phyloP scores from a whole-genome alignment of 2,888 invertebrate species.

The Drosophila kanekoi region DNA sequence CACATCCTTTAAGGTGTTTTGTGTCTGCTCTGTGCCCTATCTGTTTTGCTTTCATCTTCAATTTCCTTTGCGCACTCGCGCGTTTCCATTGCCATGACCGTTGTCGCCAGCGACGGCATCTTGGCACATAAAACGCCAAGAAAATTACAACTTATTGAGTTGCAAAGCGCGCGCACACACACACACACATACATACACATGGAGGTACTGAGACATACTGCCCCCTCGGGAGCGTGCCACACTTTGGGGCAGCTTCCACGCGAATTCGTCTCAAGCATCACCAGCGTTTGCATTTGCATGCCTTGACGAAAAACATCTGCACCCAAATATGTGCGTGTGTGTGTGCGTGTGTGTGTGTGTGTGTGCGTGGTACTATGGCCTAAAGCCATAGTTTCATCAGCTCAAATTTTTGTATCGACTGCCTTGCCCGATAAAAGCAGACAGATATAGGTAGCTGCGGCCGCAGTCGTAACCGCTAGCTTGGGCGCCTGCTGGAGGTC shows the following conservation, averaged over 20 bases:
- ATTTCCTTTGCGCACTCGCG: constrained; percentile 72
- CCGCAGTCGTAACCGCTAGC: constrained; percentile 45
- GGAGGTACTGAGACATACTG: constrained; percentile 41
- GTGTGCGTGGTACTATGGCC: constrained; percentile 36
- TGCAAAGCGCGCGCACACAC: constrained; percentile 56
- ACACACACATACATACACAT: constrained; percentile 16
- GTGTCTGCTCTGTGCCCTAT: constrained; percentile 54
- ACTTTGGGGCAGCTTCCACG: constrained; percentile 31
- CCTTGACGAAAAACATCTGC: constrained; percentile 49
- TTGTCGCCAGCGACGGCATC: constrained; percentile 20
- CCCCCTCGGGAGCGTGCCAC: constrained; percentile 55
- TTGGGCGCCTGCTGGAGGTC: constrained; percentile 39
- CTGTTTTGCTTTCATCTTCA: constrained; percentile 74
- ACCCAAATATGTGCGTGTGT: constrained; percentile 32
- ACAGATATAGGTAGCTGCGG: constrained; percentile 45
- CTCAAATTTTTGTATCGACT: constrained; percentile 51
- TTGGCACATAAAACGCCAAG: constrained; percentile 61
- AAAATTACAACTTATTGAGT: constrained; percentile 79
- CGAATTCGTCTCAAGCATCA: constrained; percentile 30
- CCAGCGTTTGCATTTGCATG: constrained; percentile 62
- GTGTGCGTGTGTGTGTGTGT: background rate
- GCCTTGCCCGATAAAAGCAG: constrained; percentile 52
- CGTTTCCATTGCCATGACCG: constrained; percentile 29
- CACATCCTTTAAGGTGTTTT: constrained; percentile 68
- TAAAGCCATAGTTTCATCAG: constrained; percentile 60